Conservation (phyloP, 53 echinoderm and acorn worm species). For the Holothuria leucospilota region DNA sequence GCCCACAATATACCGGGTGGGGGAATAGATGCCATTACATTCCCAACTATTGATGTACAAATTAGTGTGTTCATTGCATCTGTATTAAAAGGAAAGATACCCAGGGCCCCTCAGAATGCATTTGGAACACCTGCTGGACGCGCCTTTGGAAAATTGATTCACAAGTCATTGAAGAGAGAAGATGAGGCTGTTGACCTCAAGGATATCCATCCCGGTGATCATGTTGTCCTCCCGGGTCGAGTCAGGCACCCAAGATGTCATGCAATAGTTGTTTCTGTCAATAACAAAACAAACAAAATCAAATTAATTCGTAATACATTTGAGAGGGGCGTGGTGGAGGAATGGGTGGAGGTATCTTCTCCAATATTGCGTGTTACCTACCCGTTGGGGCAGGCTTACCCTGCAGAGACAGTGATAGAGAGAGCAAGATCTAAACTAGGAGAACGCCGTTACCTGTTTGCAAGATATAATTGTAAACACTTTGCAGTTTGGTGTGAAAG, state of each 20-base stretch:
- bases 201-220: constrained; percentile 57
- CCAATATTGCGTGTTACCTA: constrained; percentile 24
- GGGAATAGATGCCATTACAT: not conserved
- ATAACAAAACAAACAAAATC: constrained; percentile 28
- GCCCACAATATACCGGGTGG: not conserved
- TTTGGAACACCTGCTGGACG: constrained; percentile 13
- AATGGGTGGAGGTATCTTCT: constrained; percentile 48
- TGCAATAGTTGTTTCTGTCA: constrained; percentile 52
- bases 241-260: constrained; percentile 68
- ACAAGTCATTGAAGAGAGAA: constrained; percentile 38
- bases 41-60: not conserved
- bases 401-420: not conserved
- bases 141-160: constrained; percentile 32
- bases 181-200: constrained; percentile 6
- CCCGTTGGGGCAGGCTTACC: not conserved
- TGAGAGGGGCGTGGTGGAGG: constrained; percentile 60
- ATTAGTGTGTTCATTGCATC: constrained; percentile 9
- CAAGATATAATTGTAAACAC: constrained; percentile 26
- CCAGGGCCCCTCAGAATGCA: constrained; percentile 24
- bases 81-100: not conserved
- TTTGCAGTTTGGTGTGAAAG: constrained; percentile 35
- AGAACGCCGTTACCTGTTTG: not conserved
- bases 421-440: constrained; percentile 21
- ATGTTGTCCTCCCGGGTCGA: constrained; percentile 59
- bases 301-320: constrained; percentile 63